These are phyloP conservation scores for Dryobota labecula DNA, from an alignment of 2,888 invertebrate species.

Conservation along the genomic window DNA sequence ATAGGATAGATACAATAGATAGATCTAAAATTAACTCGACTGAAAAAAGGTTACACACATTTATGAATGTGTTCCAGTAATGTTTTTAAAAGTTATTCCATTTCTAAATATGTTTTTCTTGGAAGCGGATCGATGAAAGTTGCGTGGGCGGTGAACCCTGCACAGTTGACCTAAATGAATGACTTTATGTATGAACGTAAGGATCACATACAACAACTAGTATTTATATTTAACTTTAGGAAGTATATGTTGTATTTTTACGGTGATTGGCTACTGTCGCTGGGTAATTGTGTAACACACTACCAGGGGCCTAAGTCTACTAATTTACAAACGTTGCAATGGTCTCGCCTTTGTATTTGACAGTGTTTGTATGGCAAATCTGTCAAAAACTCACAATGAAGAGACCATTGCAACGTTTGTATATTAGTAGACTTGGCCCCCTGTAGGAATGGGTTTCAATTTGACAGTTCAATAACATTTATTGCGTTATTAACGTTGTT, in stretches of 20 bases:
- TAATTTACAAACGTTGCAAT: no score
- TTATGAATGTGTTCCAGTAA: constrained; percentile 3
- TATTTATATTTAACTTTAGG: neutral
- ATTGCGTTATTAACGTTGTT: no score
- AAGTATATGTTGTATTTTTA: constrained; percentile 7
- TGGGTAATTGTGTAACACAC: no score
- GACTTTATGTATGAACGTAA: constrained; percentile 28
- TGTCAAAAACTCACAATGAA: no score
- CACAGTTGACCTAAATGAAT: constrained; percentile 47
- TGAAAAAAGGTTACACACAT: constrained; percentile 13
- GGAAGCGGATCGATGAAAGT: constrained; percentile 45
- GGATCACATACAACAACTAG: constrained; percentile 47
- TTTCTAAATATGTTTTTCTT: constrained; percentile 43
- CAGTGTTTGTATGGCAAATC: no score
- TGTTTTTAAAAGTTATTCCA: constrained; percentile 25
- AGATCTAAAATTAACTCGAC: constrained; percentile 13
- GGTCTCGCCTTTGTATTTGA: no score
- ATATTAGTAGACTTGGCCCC: no score
- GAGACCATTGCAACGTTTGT: no score
- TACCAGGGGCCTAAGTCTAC: no score
- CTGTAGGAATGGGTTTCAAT: no score
- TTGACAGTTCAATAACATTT: no score
- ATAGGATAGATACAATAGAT: neutral
- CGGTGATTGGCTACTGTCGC: neutral
- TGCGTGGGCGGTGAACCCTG: constrained; percentile 22